Conservation (phyloP, 1,140 invertebrate genomes). For the Ips typographus region DNA sequence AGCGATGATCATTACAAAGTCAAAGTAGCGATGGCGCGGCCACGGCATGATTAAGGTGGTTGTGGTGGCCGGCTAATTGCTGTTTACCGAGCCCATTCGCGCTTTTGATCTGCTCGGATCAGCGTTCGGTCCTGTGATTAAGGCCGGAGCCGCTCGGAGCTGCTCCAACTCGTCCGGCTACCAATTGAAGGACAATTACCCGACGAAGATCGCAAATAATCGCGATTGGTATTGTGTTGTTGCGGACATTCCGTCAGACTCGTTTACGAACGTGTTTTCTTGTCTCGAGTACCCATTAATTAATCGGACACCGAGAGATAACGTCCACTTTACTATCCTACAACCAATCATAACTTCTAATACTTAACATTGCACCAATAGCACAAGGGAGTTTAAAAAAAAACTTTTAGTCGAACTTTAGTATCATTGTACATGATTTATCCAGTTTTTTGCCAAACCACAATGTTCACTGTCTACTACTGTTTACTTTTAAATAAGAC, state of each 20-base stretch:
- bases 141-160: constrained; percentile 42
- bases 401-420: too few species aligned
- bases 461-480: too few species aligned
- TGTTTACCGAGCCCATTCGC: constrained; percentile 53
- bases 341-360: too few species aligned
- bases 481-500: too few species aligned
- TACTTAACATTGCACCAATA: too few species aligned
- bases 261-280: constrained; percentile 28
- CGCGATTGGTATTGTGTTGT: constrained; percentile 25
- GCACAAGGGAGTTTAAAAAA: too few species aligned
- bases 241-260: constrained; percentile 21
- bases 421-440: too few species aligned
- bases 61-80: constrained; percentile 52
- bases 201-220: constrained; percentile 24
- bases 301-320: constrained; percentile 2
- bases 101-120: constrained; percentile 52
- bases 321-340: background rate
- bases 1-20: constrained; percentile 44
- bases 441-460: too few species aligned
- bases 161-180: constrained; percentile 47
- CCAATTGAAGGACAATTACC: constrained; percentile 37
- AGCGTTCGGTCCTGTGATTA: constrained; percentile 49
- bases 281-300: constrained; percentile 9
- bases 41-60: constrained; percentile 50
- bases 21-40: constrained; percentile 50